Evolutionary conservation across 2,797 vertebrate genomes (phyloP).

Genomic region (Dipus sagitta): DNA sequence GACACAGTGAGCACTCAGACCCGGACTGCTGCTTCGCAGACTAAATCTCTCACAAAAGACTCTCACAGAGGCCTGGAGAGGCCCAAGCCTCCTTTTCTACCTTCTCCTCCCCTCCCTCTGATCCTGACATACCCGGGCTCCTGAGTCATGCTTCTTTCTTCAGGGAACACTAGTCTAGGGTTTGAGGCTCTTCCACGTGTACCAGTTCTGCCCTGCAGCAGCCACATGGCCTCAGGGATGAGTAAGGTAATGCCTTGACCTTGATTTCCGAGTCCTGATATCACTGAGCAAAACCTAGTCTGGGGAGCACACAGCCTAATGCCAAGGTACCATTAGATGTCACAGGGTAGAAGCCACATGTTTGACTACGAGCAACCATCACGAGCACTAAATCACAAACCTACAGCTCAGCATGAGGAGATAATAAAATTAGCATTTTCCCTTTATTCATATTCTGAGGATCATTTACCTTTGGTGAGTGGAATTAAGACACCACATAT

Average conservation of each 20-base stretch:
- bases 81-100: not conserved
- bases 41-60: not conserved
- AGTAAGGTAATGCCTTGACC: not conserved
- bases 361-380: not conserved
- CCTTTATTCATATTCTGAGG: not conserved
- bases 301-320: not conserved
- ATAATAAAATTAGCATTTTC: not conserved
- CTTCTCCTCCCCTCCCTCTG: no score
- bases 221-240: not conserved
- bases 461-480: not conserved
- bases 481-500: not conserved
- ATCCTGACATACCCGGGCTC: not conserved
- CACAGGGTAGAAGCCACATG: not conserved
- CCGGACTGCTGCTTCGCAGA: not conserved
- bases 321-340: not conserved
- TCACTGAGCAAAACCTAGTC: not conserved
- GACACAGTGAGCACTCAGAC: not conserved
- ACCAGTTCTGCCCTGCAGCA: not conserved
- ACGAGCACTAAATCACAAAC: not conserved
- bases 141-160: not conserved
- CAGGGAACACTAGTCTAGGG: not conserved
- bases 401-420: not conserved
- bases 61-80: fast-evolving
- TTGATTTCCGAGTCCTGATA: not conserved
- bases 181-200: not conserved